phyloP scores from a whole-genome alignment of 1,140 invertebrate species.

The Rhagoletis pomonella region DNA sequence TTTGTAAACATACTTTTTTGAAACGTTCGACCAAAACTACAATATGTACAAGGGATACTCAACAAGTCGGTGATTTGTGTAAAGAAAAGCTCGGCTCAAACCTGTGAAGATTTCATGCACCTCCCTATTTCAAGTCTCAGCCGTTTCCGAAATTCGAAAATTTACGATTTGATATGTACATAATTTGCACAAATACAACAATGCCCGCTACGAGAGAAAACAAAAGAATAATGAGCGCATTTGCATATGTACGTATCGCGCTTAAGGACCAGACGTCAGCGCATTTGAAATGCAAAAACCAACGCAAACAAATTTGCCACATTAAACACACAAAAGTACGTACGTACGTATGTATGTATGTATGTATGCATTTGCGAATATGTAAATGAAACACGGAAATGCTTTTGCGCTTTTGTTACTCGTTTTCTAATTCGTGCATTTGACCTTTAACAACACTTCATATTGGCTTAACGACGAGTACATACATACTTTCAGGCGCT shows the following conservation, averaged over 20 bases:
- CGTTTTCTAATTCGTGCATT: background rate
- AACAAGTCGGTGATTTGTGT: no score
- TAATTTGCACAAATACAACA: background rate
- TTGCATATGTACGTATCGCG: no score
- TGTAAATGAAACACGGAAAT: constrained; percentile 39
- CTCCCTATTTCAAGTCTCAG: no score
- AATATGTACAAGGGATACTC: no score
- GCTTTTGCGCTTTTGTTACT: constrained; percentile 19
- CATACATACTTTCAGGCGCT: constrained; percentile 21
- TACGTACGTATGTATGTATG: no score
- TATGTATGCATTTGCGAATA: no score
- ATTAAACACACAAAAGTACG: no score
- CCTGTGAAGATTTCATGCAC: no score
- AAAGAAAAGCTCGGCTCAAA: no score
- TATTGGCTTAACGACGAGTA: background rate
- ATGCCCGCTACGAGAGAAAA: background rate
- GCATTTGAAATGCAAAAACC: background rate
- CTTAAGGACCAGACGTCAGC: constrained; percentile 8
- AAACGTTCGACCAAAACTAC: no score
- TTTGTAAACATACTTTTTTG: no score
- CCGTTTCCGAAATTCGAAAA: background rate
- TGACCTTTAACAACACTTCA: constrained; percentile 43
- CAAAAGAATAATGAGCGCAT: background rate
- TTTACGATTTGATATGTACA: no score
- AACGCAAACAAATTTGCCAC: background rate